These are phyloP conservation scores for Phaenicophaeus curvirostris DNA, from an alignment of 2,797 vertebrate genomes.

Conservation along the genomic window DNA sequence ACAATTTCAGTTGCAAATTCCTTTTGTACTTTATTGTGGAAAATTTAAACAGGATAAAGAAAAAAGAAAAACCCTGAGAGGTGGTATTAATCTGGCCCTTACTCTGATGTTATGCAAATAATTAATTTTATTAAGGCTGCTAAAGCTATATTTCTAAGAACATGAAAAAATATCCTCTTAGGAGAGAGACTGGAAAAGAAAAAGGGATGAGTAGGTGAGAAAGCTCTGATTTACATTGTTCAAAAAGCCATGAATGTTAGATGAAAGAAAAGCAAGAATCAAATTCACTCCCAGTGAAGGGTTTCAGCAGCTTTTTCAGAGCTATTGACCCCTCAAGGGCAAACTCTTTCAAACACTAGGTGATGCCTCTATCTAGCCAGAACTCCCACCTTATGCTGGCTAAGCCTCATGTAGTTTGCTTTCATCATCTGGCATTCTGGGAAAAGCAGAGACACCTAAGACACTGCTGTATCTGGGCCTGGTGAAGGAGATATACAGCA, in stretches of 20 bases:
- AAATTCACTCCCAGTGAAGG: not conserved
- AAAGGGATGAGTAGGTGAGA: constrained; percentile 27
- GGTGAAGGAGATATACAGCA: not conserved
- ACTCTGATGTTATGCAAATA: not conserved
- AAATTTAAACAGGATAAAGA: not conserved
- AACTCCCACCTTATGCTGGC: not conserved
- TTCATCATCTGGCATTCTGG: not conserved
- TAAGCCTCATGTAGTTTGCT: not conserved
- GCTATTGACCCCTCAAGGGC: constrained; percentile 18
- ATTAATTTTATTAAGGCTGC: constrained; percentile 3
- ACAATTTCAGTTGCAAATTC: not conserved
- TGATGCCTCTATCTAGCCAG: constrained; percentile 15
- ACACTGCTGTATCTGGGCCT: not conserved
- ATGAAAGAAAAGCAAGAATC: constrained; percentile 41
- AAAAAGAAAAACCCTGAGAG: not conserved
- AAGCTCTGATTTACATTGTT: constrained; percentile 27
- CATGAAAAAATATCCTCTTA: not conserved
- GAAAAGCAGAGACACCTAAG: not conserved
- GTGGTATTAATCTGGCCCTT: not conserved
- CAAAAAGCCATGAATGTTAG: not conserved
- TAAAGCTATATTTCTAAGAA: not conserved
- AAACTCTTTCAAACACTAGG: constrained; percentile 10
- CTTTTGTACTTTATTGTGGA: not conserved
- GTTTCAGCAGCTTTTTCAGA: constrained; percentile 40
- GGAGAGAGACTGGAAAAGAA: not conserved